Evolutionary conservation across 2,888 invertebrate species (phyloP), one percentile per base, ranked within the genome.

Genomic region (Epicampocera succincta): DNA sequence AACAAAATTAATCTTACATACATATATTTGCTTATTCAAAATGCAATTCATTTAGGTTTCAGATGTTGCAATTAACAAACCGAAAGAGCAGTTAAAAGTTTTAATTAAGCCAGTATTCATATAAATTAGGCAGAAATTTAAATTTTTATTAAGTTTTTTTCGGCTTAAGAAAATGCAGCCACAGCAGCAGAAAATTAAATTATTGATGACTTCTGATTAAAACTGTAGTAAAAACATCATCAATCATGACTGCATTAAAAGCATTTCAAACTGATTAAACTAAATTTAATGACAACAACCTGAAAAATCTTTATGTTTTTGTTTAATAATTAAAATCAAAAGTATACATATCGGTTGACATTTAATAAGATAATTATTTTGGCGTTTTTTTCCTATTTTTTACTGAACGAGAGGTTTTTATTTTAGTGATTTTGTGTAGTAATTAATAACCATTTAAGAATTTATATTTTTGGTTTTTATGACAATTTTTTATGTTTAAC

Each of bases 241-340:
- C 76, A 68, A 81, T 81, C 76, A 73, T 56, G 12, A 13, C 46
- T 33, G 9, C 52, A 63, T 17, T 56, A 66, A 72, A 72, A 33
- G n/a, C 61, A 61, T 73, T 76, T 72, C 68, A 72, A 76, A 68
- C 66, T 76, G 80, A 81, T 81, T 81, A 81, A 76, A 76, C 33
- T 76, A 56, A 73, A 73, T 76, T 81, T 61, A 72, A 78, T 65
- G 38, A 21, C 44, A 60, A 46, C 12, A 13, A 33, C 9, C 38
- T 54, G 33, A 38, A 66, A 44, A 48, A 15, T 56, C 69, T 68
- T 40, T 50, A 50, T 44, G 25, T 5, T 48, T 48, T 58, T 29
- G 19, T 60, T 60, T 48, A 65, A 29, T 56, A 68, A 44, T 29
- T 40, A 63, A 58, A 50, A 52, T 42, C 52, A 38, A 5, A 21